phyloP scores from a whole-genome alignment of 2,888 invertebrate genomes.

The Cosmia trapezina region DNA sequence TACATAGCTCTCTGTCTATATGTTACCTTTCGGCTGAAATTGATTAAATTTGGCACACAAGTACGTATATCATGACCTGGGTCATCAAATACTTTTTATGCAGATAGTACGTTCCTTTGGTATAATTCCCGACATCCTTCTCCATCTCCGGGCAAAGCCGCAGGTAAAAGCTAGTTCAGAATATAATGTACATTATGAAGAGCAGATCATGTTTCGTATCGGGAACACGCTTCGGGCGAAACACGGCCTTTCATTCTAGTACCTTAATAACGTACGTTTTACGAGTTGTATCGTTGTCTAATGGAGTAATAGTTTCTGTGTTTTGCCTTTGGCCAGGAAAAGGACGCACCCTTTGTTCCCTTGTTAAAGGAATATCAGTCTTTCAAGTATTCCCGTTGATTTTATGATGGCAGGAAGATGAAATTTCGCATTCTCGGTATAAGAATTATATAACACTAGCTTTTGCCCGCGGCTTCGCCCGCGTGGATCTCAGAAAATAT shows the following conservation, averaged over 20 bases:
- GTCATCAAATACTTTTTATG: neutral
- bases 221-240: slow-evolving; percentile 34
- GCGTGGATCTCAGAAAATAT: too few relatives aligned
- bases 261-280: slow-evolving; percentile 34
- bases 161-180: neutral
- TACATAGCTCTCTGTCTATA: neutral
- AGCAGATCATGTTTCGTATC: slow-evolving; percentile 20
- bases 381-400: neutral
- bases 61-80: neutral
- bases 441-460: too few relatives aligned
- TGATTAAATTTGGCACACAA: neutral
- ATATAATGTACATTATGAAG: slow-evolving; percentile 12
- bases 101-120: too few relatives aligned
- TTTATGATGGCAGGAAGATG: neutral
- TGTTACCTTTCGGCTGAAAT: neutral
- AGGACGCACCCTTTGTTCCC: neutral
- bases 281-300: slow-evolving; percentile 14
- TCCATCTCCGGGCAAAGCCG: neutral
- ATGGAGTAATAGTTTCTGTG: neutral
- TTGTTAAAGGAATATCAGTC: neutral
- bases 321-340: slow-evolving; percentile 10
- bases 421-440: too few relatives aligned
- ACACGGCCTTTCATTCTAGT: slow-evolving; percentile 24
- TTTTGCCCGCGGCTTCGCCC: too few relatives aligned
- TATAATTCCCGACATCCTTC: neutral